These are phyloP conservation scores for Scatophagus argus DNA, from an alignment of 2,113 vertebrate genomes.

Conservation along the genomic window DNA sequence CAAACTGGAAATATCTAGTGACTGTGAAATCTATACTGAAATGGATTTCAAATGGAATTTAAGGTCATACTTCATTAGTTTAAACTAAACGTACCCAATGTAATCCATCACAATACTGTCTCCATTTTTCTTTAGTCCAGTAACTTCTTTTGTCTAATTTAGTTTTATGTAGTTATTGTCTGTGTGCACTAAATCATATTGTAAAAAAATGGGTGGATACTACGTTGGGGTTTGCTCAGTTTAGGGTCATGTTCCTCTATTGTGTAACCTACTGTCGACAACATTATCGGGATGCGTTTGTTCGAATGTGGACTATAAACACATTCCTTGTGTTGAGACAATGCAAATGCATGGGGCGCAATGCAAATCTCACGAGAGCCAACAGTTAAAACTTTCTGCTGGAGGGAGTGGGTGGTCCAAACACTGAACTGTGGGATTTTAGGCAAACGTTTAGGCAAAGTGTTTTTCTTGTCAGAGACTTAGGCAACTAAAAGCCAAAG, in stretches of 20 bases:
- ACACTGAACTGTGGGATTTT: too few relatives aligned
- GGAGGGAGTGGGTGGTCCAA: too few relatives aligned
- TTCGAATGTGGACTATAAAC: conserved; percentile 18
- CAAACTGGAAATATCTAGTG: conserved; percentile 19
- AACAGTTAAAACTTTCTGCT: too few relatives aligned
- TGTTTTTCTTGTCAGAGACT: too few relatives aligned
- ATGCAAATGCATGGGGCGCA: too few relatives aligned
- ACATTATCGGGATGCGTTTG: conserved; percentile 29
- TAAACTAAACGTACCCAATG: conserved; percentile 1
- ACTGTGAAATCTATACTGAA: conserved; percentile 14
- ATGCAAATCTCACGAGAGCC: too few relatives aligned
- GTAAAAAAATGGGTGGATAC: conserved; percentile 18
- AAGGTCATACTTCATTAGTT: conserved; percentile 57
- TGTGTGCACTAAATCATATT: conserved; percentile 29
- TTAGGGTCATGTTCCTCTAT: conserved; percentile 26
- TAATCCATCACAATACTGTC: conserved; percentile 23
- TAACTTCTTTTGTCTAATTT: conserved; percentile 40
- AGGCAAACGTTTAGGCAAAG: too few relatives aligned
- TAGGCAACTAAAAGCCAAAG: too few relatives aligned
- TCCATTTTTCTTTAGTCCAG: conserved; percentile 15
- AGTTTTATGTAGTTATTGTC: conserved; percentile 25
- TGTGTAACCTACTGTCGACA: not conserved
- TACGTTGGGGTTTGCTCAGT: conserved; percentile 20
- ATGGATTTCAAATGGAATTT: conserved; percentile 49
- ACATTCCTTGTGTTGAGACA: conserved; percentile 10